Base-by-base conservation (phyloP, 2,888 invertebrate species). In the Yponomeuta plumbellus region DNA sequence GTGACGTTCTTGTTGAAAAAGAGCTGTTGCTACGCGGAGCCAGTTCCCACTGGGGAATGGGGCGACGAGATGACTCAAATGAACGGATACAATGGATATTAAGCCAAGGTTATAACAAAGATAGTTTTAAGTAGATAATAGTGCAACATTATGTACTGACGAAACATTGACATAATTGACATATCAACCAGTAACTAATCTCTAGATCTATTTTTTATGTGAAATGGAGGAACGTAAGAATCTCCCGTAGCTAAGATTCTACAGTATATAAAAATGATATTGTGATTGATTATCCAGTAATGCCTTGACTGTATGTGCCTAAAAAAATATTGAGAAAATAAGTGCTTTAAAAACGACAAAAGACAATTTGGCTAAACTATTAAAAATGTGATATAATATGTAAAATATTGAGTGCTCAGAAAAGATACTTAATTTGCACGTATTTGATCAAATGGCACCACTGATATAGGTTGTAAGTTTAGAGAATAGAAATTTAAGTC, bases 11-110 rank as follows among this genome's bases (percentile, higher is more conserved):
- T 97, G 67, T 83, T 97, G 63, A 93, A 94, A 69, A 96, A 97
- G 83, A 95, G 95, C 66, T 97, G 96, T 83, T 96, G 95, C 75
- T 95, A 95, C 77, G 93, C 94, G 44, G 94, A 96, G 70, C 94
- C 94, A 0, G 92, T 95, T 39, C 94, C 94, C 2, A 92, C 93
- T 0, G 93, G 93, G n/a, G 96, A 97, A 76, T 97, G 96, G 96
- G 97, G 97, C 0, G 97, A 97, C 76, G 97, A 97, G 86, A 94
- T 97, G 95, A 94, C 96, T 66, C 96, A 96, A 70, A 96, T 97
- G 94, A 96, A 96, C 76, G 94, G 95, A 20, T 93, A 93, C 1
- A 86, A 88, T 72, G 86, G 73, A 71, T 67, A 67, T 22, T 59
- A 34, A 20, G 57, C 6, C n/a, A 20, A 20, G 44, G 6, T 20